A percentile compares a stretch with the other conserved stretches of the same genome.
These are phyloP conservation scores for Sebastes minor DNA, from an alignment of 2,797 vertebrate genomes.

Conservation along the genomic window DNA sequence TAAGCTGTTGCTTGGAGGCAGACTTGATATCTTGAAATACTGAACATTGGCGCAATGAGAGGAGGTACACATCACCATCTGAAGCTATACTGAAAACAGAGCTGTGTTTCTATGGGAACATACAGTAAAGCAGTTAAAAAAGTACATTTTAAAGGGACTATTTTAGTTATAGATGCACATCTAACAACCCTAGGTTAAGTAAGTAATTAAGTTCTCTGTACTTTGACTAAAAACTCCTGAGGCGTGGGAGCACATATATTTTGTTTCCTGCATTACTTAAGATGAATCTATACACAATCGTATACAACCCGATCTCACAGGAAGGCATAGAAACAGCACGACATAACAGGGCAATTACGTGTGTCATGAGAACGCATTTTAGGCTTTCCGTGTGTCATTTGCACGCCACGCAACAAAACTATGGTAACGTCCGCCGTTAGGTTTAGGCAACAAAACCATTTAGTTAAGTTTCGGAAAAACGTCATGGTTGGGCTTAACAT, in stretches of 20 bases:
- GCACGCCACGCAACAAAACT: no score
- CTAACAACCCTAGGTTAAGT: not conserved
- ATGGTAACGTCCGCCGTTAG: rapidly evolving
- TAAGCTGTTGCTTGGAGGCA: conserved; percentile 41
- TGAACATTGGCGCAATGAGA: conserved; percentile 20
- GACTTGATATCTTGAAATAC: conserved; percentile 18
- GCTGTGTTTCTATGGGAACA: conserved; percentile 69
- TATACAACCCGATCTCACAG: no score
- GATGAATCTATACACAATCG: not conserved
- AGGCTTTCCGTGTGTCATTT: no score
- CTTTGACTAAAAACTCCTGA: not conserved
- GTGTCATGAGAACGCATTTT: no score
- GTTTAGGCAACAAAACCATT: no score
- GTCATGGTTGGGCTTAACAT: no score
- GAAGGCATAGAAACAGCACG: no score
- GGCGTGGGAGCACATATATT: not conserved
- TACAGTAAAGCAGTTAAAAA: not conserved
- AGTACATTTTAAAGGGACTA: not conserved
- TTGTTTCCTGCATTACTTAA: not conserved
- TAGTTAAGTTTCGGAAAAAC: no score
- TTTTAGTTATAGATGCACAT: not conserved
- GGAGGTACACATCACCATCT: conserved; percentile 31
- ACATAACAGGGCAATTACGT: no score
- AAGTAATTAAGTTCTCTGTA: not conserved
- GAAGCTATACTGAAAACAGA: conserved; percentile 36